phyloP scores from a whole-genome alignment of 2,113 vertebrate species.

The Sialia sialis region DNA sequence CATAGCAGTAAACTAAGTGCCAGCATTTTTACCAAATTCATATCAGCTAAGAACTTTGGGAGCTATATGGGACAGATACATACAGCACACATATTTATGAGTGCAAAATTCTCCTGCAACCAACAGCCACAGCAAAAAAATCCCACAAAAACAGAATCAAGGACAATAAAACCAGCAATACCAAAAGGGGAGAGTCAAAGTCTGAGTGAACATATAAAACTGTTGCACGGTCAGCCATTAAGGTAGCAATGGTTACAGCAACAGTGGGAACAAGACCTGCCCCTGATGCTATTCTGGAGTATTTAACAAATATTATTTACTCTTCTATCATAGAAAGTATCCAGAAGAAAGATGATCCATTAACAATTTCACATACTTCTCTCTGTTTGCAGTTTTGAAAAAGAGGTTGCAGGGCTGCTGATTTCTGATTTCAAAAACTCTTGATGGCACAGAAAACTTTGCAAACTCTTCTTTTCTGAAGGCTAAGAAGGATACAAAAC shows the following conservation, averaged over 20 bases:
- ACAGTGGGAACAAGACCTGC: background rate
- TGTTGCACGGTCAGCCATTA: background rate
- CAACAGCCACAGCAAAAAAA: background rate
- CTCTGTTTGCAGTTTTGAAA: background rate
- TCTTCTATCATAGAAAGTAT: background rate
- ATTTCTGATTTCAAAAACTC: background rate
- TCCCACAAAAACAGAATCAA: background rate
- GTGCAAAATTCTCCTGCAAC: background rate
- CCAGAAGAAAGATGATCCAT: background rate
- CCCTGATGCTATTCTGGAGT: background rate
- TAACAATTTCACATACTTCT: background rate
- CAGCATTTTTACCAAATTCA: background rate
- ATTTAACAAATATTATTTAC: background rate
- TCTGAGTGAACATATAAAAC: background rate
- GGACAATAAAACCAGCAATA: background rate
- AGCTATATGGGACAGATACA: background rate
- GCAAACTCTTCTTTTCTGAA: background rate
- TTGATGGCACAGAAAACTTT: background rate
- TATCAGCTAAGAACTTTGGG: background rate
- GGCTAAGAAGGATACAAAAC: background rate
- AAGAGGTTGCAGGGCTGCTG: background rate
- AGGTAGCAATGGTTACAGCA: background rate
- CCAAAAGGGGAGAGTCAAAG: background rate
- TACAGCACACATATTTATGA: background rate
- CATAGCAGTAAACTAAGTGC: background rate